Evolutionary conservation across 2,113 vertebrate species (phyloP), one percentile per base, ranked within the genome.

Genomic region (Pampusana beccarii): DNA sequence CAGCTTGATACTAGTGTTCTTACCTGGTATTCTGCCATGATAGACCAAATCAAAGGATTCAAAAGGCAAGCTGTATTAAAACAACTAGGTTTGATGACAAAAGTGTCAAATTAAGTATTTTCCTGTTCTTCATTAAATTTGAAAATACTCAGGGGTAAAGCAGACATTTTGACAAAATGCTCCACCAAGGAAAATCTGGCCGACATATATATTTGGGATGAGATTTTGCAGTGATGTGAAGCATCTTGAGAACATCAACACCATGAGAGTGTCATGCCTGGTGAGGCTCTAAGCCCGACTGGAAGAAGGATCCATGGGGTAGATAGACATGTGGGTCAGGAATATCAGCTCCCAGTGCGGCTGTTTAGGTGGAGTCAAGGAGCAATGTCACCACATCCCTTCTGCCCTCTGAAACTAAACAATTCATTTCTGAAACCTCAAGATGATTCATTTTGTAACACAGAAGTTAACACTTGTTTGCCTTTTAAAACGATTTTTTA

Each of bases 11-110:
- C 53, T 79, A 28, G 38, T 78, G 80, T 81, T 89, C 80, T 56
- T 87, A 67, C 38, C 48, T 79, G 34, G 31, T 53, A 58, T 67
- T 91, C 69, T 92, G 60, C 61, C 93, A 84, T 93, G 72, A 73
- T 79, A 78, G 77, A 72, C 34, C 54, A 38, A 84, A 28, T 93
- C 73, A 91, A 88, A 93, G 61, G 56, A 92, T 84, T 89, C 65
- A 84, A 64, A 95, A 93, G n/a, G 21, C 53, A 95, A 65, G 48
- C 23, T 75, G 65, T 64, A 51, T 67, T 79, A 84, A 86, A 84
- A 44, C 25, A 67, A n/a, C 38, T 44, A 79, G 24, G 23, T 60
- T 89, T 95, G 70, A 75, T 93, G 80, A 62, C 26, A 11, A 10
- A 89, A 53, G 23, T 74, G 34, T 74, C 65, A 51, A 84, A 79